Percentiles rank a stretch among this genome's conserved stretches.
phyloP scores from a whole-genome alignment of 2,888 invertebrate species.

The Leptopilina drosophilae region DNA sequence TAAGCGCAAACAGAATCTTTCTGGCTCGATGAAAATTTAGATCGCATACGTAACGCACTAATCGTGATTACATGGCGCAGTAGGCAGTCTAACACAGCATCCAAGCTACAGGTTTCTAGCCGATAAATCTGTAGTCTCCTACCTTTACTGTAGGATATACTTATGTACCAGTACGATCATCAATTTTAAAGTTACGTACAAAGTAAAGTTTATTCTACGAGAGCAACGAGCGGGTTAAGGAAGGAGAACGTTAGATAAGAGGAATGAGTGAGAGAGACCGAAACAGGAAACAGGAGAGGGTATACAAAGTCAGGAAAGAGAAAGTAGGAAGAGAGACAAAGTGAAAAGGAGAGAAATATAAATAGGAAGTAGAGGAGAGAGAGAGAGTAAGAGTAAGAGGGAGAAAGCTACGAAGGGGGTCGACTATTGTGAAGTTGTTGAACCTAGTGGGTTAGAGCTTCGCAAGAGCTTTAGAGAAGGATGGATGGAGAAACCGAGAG shows the following conservation, averaged over 20 bases:
- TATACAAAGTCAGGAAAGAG: slow-evolving; percentile 6
- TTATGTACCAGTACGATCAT: slow-evolving; percentile 63
- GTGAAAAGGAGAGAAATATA: slow-evolving; percentile 43
- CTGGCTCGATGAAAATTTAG: slow-evolving; percentile 44
- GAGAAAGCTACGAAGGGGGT: slow-evolving; percentile 46
- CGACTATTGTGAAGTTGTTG: slow-evolving; percentile 68
- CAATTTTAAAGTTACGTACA: slow-evolving; percentile 69
- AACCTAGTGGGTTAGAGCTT: slow-evolving; percentile 46
- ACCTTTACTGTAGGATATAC: slow-evolving; percentile 59
- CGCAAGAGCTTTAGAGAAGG: slow-evolving; percentile 43
- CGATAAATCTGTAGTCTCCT: slow-evolving; percentile 51
- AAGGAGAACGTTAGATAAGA: slow-evolving; percentile 21
- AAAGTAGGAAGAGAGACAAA: slow-evolving; percentile 20
- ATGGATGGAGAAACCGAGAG: slow-evolving; percentile 40
- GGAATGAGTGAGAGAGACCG: slow-evolving; percentile 30
- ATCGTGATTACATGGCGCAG: slow-evolving; percentile 43
- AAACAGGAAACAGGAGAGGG: background rate
- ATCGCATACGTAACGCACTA: slow-evolving; percentile 46
- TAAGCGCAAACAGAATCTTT: slow-evolving; percentile 14
- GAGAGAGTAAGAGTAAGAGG: too few species aligned
- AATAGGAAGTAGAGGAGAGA: slow-evolving; percentile 20
- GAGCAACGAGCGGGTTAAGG: slow-evolving; percentile 24
- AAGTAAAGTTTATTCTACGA: slow-evolving; percentile 66
- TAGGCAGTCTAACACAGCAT: slow-evolving; percentile 20
- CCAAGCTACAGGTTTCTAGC: slow-evolving; percentile 26